Evolutionary conservation across 2,113 vertebrate genomes (phyloP), one percentile per base, ranked within the genome.

Genomic region (Lynx canadensis): DNA sequence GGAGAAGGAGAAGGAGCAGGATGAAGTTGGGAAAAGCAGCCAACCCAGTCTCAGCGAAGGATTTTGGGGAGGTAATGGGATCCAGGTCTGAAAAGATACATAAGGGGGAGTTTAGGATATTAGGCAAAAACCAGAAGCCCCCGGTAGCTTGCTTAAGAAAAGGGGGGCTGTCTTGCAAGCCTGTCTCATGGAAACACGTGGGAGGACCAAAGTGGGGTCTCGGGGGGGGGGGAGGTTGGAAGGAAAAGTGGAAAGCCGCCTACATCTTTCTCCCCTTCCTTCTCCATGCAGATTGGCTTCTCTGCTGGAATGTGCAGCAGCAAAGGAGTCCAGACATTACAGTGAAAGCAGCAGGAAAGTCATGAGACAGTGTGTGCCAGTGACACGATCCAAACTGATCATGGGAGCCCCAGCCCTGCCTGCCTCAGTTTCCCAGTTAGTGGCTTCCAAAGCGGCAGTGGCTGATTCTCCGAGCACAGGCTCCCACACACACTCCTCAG

Each of bases 361-460:
- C 80, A 84, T 50, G 45, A 86, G 71, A 31, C 36, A 71, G 16
- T 21, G 16, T 63, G 79, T 2, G 8, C 55, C 38, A 80, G 80
- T 25, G 19, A 36, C n/a, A 8, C 4, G 71, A 83, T 13, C 65
- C 88, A 10, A 25, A 21, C 0, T 16, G 71, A 41, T 8, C 6
- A 1, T 18, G 65, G 60, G 12, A 45, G 80, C 7, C 71, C 48
- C 96, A 25, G 45, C 21, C 63, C 63, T 48, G 36, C 41, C 91
- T 50, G 87, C 95, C 71, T 76, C 63, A 36, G 78, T 66, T 94
- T 93, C 95, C 80, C 76, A 74, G 91, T 76, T 74, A 36, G 83
- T 74, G 52, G 21, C 68, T 88, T 66, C 36, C 78, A 82, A n/a
- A 52, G 83, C 83, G 55, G 33, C 71, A 71, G 73, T 11, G 38